Conservation (phyloP, 1,140 invertebrate genomes). For the Paraescarpia echinospica region DNA sequence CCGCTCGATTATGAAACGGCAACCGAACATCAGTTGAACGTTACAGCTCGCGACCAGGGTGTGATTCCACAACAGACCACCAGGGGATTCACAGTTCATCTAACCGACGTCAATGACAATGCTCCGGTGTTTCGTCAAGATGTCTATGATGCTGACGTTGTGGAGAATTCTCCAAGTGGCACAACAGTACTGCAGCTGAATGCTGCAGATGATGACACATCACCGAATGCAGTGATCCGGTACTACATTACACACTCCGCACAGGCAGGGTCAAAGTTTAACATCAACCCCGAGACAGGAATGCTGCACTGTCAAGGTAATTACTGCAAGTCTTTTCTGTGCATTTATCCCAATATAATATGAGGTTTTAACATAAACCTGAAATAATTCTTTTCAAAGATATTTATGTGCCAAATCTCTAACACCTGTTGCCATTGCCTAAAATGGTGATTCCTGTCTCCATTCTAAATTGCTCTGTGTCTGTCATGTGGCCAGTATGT, state of each 20-base stretch:
- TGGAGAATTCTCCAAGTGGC: constrained; percentile 70
- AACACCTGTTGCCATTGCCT: no score
- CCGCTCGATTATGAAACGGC: constrained; percentile 84
- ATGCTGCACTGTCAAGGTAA: constrained; percentile 69
- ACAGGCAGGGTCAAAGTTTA: constrained; percentile 72
- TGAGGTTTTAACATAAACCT: no score
- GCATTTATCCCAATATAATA: no score
- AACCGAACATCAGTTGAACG: constrained; percentile 81
- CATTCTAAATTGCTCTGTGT: no score
- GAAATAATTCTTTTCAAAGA: no score
- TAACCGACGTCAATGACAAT: constrained; percentile 79
- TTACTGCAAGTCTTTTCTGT: no score
- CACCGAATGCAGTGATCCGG: constrained; percentile 42
- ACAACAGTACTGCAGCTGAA: constrained; percentile 68
- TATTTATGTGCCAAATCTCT: no score
- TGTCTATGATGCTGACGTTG: constrained; percentile 41
- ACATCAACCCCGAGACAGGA: constrained; percentile 75
- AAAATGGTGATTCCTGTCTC: no score
- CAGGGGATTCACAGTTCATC: constrained; percentile 78
- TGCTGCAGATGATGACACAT: constrained; percentile 47
- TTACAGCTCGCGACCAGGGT: constrained; percentile 76
- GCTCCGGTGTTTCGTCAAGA: constrained; percentile 73
- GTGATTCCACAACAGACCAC: constrained; percentile 64
- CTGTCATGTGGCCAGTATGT: no score
- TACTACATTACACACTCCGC: constrained; percentile 57